Evolutionary conservation across 2,113 vertebrate species (phyloP), one percentile per base, ranked within the genome.

Genomic region (Lophochroa leadbeateri): DNA sequence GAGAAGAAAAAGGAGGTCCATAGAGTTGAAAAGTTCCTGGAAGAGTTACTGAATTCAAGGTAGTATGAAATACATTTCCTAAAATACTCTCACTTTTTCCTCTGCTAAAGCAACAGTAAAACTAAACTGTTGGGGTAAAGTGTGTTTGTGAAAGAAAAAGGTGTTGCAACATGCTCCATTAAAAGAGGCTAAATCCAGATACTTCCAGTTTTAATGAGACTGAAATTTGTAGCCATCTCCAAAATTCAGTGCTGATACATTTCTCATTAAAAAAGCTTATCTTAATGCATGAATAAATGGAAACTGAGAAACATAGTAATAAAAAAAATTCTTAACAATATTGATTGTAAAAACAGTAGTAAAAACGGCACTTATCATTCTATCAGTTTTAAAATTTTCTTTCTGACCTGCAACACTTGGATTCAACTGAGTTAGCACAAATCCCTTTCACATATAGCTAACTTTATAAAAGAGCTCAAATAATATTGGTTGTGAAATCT

Each of bases 1-100:
- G 99, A 99, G 92, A 98, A 98, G 97, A 98, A 98, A 94, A 98
- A 98, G 8, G 99, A 99, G 96, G 98, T 99, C 78, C 98, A 98
- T 86, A 99, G 97, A 94, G 96, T 99, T 63, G 98, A 99, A 95
- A 98, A 98, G 95, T 98, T 99, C 87, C 97, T 99, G 75, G 98
- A 98, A 93, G 98, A 99, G 61, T 96, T 99, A 43, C 93, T 99
- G 79, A 97, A 96, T 77, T 98, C 98, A 97, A 99, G 99, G 99
- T 99, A 95, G 18, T 78, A 27, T 83, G 69, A 79, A 61, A 83
- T 41, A 23, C 11, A 11, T 87, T 96, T 93, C 41, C 43, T 86
- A 77, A 88, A 64, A 44, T 93, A 25, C 7, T 82, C 43, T 84
- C 3, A 14, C 6, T 47, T 86, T 78, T 88, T 80, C 9, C 16